Evolutionary conservation across 2,797 vertebrate species (phyloP), one percentile per base, ranked within the genome.

Genomic region (Nyctibius grandis): DNA sequence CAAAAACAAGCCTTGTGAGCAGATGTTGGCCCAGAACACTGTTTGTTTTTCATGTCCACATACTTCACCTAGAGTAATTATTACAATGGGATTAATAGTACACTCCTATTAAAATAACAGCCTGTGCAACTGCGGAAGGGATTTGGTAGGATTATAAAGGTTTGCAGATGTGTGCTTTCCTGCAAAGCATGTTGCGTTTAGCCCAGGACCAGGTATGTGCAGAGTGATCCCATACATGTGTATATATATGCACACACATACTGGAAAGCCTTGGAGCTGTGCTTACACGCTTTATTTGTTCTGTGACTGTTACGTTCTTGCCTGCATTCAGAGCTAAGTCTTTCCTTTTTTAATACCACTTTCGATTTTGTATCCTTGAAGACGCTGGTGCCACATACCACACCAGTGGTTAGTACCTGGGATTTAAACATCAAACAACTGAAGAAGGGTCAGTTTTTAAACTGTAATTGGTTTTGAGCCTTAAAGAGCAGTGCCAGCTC

Each of bases 181-280:
- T 44, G 53, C 63, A 47, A 10, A 65, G 47, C 12, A 9, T 0
- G 1, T 64, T 57, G 28, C 5, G 2, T 47, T 67, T 63, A 68
- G n/a, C 33, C 38, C 38, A 36, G 50, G 50, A 18, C 26, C 16
- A 33, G 34, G 29, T 28, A 9, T 15, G 22, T 4, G 36, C 38
- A 36, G 40, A 29, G 21, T 53, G 48, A 48, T 13, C 28, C 7
- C 2, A 1, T 20, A 2, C 26, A 0, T 38, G 12, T 17, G 19
- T n/a, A 2, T 23, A 7, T 5, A 33, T 7, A 5, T 8, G 22
- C 7, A 23, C 9, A 18, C 10, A 33, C 13, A 57, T 23, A 59
- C 5, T 81, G 50, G 50, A 54, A 91, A 69, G 50, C 68, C 48
- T 74, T 34, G 7, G 50, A 63, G 45, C 45, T 69, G 34, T 63